Conservation (phyloP, 2,888 invertebrate genomes). For the Nemurella pictetii region DNA sequence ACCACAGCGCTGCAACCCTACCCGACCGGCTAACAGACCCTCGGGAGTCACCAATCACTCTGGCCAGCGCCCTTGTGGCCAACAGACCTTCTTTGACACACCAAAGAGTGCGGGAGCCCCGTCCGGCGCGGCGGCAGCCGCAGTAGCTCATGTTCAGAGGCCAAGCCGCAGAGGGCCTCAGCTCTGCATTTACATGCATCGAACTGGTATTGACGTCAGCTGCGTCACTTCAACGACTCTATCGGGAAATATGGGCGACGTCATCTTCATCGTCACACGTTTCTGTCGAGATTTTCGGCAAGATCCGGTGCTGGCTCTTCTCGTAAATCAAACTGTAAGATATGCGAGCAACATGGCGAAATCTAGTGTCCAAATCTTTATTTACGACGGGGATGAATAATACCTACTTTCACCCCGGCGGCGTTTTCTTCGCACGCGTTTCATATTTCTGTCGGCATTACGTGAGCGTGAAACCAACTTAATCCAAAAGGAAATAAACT, state of each 20-base stretch:
- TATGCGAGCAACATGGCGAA: not conserved
- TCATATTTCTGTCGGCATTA: not conserved
- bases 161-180: no score
- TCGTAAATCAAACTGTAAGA: not conserved
- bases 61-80: not conserved
- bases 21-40: not conserved
- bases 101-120: not conserved
- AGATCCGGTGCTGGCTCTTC: not conserved
- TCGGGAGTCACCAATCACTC: not conserved
- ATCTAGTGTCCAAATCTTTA: conserved; percentile 1
- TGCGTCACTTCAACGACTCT: not conserved
- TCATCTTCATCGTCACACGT: not conserved
- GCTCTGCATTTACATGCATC: not conserved
- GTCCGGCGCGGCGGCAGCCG: no score
- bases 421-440: not conserved
- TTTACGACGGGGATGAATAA: conserved; percentile 8
- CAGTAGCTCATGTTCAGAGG: no score
- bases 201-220: not conserved
- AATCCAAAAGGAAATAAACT: not conserved
- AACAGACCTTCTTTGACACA: not conserved
- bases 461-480: not conserved
- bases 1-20: not conserved
- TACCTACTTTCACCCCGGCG: not conserved
- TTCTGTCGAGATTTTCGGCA: not conserved
- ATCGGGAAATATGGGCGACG: not conserved